phyloP scores from a whole-genome alignment of 30 jellyfish, hydroid and myxozoan genomes.

The Hydractinia symbiolongicarpus region DNA sequence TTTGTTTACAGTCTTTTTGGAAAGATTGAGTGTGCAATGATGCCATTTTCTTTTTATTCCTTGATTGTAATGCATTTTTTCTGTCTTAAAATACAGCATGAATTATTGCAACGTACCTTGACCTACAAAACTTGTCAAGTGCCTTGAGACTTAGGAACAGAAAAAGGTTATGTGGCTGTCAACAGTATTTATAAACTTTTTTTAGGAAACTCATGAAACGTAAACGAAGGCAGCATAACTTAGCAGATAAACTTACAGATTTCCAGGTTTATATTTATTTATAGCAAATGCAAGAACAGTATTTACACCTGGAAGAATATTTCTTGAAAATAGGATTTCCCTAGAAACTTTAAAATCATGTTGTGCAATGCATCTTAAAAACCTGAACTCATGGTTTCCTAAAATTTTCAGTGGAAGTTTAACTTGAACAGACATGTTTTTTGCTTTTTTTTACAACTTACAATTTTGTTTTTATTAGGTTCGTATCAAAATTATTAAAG shows the following conservation, averaged over 20 bases:
- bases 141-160: too few relatives aligned
- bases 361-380: neutral
- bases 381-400: neutral
- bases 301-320: conserved; percentile 34
- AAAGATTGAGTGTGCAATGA: too few relatives aligned
- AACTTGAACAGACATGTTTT: neutral
- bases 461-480: conserved; percentile 25
- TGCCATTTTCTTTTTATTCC: too few relatives aligned
- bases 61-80: too few relatives aligned
- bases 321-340: too few relatives aligned
- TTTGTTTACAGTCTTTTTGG: too few relatives aligned
- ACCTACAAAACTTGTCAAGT: too few relatives aligned
- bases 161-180: too few relatives aligned
- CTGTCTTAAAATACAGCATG: too few relatives aligned
- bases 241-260: conserved; percentile 89
- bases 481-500: conserved; percentile 64
- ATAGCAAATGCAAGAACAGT: too few relatives aligned
- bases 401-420: neutral
- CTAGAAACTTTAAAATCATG: neutral
- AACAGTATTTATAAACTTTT: too few relatives aligned
- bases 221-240: conserved; percentile 60
- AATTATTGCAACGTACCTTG: too few relatives aligned
- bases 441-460: neutral
- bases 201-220: conserved; percentile 8
- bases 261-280: conserved; percentile 44